phyloP scores from a whole-genome alignment of 2,113 vertebrate species.

The Lophochroa leadbeateri region DNA sequence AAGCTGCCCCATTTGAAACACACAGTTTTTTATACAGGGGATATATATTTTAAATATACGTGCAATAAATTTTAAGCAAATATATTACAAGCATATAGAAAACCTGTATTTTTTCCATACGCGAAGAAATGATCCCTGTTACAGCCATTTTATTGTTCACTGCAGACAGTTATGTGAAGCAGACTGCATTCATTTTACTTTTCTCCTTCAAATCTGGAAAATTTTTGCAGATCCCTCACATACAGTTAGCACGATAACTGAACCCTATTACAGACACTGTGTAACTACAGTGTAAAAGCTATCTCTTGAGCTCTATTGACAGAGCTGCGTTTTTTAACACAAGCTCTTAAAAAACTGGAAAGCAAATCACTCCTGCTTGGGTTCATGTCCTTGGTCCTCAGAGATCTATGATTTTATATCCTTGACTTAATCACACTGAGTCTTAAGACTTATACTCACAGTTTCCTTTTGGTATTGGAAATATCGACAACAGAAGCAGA shows the following conservation, averaged over 20 bases:
- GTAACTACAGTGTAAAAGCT: constrained; percentile 14
- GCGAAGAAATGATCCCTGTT: constrained; percentile 43
- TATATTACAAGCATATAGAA: constrained; percentile 49
- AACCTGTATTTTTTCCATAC: constrained; percentile 62
- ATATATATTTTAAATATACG: constrained; percentile 41
- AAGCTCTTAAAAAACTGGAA: constrained; percentile 22
- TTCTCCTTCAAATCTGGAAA: constrained; percentile 48
- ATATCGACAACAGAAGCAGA: background rate
- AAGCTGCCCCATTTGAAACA: background rate
- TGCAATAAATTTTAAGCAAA: constrained; percentile 54
- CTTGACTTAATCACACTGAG: background rate
- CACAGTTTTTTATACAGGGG: background rate
- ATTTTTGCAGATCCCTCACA: constrained; percentile 48
- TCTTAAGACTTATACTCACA: background rate
- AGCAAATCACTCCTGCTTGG: constrained; percentile 23
- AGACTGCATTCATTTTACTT: constrained; percentile 51
- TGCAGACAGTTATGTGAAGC: constrained; percentile 57
- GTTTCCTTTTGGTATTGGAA: constrained; percentile 17
- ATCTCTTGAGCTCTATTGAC: background rate
- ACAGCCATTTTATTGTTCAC: constrained; percentile 66
- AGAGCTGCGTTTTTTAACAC: background rate
- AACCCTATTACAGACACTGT: background rate
- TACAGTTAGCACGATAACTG: constrained; percentile 37
- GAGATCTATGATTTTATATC: background rate
- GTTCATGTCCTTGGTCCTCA: constrained; percentile 10